Evolutionary conservation across 1,140 invertebrate genomes (phyloP), one percentile per base, ranked within the genome.

Genomic region (Heliconius eleuchia): DNA sequence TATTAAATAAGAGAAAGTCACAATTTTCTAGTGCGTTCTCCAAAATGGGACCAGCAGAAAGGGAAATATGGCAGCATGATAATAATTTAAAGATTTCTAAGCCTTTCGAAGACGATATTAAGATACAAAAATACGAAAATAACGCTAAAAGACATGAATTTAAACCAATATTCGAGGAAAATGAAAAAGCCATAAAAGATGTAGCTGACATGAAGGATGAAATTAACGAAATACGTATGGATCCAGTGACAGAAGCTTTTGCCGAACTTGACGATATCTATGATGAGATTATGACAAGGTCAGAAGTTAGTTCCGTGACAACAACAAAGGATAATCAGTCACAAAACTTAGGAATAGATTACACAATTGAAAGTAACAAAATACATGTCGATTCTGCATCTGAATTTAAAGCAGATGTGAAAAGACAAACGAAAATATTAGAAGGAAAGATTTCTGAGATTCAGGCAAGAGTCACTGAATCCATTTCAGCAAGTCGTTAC

Each of bases 361-460:
- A 85, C 74, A 82, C 82, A 30, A 78, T 85, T 73, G 80, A 89
- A 82, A 85, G 80, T 60, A 85, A 88, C 77, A 84, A 88, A 74
- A 83, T 73, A 73, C 83, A 80, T 91, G 93, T 95, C 94, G 85
- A 92, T 93, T 95, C 94, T 77, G 94, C 94, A 77, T 95, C 94
- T 95, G 94, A 92, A 86, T 77, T 71, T 66, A 77, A 81, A 85
- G 82, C 94, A 95, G 94, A 95, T 93, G 94, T 94, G 94, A 95
- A 93, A 86, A 92, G 91, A 94, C 92, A 91, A 82, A 79, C 80
- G 77, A 85, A 83, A 77, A 66, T 86, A 85, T 77, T 85, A 83
- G 90, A 92, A 91, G 92, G 89, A 84, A 84, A 86, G 94, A 94
- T 94, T 95, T 95, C 93, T 91, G 92, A 92, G 91, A 88, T 95